These are phyloP conservation scores for Drosophila picticornis DNA, from an alignment of 2,888 invertebrate species.

Conservation along the genomic window DNA sequence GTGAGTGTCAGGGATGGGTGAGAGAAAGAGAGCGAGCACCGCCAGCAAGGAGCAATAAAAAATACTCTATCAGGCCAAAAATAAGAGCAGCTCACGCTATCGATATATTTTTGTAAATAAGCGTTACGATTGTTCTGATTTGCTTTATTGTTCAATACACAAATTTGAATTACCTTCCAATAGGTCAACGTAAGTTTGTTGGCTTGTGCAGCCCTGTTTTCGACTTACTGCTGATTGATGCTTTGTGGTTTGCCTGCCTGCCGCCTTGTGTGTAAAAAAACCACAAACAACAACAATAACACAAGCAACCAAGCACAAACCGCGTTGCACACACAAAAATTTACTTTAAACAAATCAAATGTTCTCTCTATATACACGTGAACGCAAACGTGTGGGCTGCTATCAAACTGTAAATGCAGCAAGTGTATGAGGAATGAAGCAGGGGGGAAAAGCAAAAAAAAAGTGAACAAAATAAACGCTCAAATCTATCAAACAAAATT, in stretches of 20 bases:
- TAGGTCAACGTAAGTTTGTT: constrained; percentile 18
- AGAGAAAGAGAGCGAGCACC: neutral
- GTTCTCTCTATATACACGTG: constrained; percentile 52
- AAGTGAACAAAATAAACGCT: neutral
- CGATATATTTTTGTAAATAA: neutral
- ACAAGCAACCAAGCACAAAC: constrained; percentile 12
- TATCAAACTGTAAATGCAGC: constrained; percentile 66
- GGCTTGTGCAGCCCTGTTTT: constrained; percentile 46
- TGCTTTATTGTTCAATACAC: neutral
- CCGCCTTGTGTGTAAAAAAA: constrained; percentile 20
- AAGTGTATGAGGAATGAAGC: constrained; percentile 46
- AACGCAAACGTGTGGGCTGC: constrained; percentile 55
- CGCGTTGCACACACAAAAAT: constrained; percentile 29
- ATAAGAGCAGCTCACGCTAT: neutral
- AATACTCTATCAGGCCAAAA: constrained; percentile 11
- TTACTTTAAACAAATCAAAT: constrained; percentile 72
- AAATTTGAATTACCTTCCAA: neutral
- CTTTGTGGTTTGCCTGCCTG: constrained; percentile 45
- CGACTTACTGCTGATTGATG: constrained; percentile 59
- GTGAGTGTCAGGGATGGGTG: constrained; percentile 43
- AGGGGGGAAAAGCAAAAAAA: constrained; percentile 8
- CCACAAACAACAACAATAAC: constrained; percentile 40
- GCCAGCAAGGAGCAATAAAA: constrained; percentile 34
- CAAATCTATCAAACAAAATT: constrained; percentile 35
- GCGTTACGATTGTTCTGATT: neutral